Base-by-base conservation (phyloP, 1,140 invertebrate species). In the Neodiprion lecontei region DNA sequence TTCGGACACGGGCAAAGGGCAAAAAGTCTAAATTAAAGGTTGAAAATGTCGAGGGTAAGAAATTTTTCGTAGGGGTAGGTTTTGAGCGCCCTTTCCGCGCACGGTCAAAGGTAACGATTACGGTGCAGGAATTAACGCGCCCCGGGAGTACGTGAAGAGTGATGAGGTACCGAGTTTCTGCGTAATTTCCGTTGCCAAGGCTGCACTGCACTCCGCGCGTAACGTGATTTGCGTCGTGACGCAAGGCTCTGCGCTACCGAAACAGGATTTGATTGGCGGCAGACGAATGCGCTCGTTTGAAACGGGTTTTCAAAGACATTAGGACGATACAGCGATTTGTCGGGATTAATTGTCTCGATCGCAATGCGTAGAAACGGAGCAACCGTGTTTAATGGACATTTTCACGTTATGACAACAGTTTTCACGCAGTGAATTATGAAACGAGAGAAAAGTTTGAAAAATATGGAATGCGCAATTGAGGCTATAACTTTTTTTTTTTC, bases 51-150 rank as follows among this genome's bases (percentile, higher is more conserved):
- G 28, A 5, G 28, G 2, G 28, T 40, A 40, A 40, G 53, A 17
- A 61, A 61, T 61, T 17, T 12, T 17, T 61, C 53, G 53, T 17
- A 61, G 28, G 11, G 53, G 53, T 17, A 61, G 53, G 8, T 61
- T 61, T 17, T 14, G 53, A 17, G 53, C 7, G 11, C 53, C 11
- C 53, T 61, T 14, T 61, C 11, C 11, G 53, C 7, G 53, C 11
- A 61, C n/a, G 53, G 53, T 61, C 53, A 61, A 61, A 61, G 53
- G 53, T 61, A 61, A 61, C 53, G 53, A 61, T 61, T 61, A 61
- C 9, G n/a, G 11, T 7, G 53, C 53, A 61, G 11, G n/a, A 61
- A 61, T 61, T 61, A 17, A 61, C 53, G 11, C 53, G 53, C 53
- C 53, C n/a, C n/a, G 53, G 53, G 53, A 61, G 11, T 9, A 17